Percentiles rank a stretch among this genome's conserved stretches.
phyloP scores from a whole-genome alignment of 1,140 invertebrate species.

The Bombus soroeensis region DNA sequence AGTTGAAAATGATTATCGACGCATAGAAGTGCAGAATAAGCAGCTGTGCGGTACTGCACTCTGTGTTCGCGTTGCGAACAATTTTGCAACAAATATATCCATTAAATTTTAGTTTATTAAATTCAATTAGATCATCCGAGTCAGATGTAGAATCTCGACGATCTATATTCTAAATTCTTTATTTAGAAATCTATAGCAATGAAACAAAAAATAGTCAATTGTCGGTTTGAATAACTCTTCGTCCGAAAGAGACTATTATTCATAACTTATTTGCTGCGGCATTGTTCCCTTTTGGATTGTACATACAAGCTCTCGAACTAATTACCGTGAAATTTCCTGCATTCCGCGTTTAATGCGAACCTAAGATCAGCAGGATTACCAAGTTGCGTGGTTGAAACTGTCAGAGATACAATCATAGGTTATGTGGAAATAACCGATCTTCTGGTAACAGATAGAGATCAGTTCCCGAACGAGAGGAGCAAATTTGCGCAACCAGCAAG shows the following conservation, averaged over 20 bases:
- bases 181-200: too few relatives aligned
- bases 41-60: constrained; percentile 6
- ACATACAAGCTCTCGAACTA: background rate
- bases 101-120: background rate
- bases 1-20: constrained; percentile 7
- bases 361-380: constrained; percentile 14
- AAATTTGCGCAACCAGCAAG: background rate
- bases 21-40: too few relatives aligned
- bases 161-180: too few relatives aligned
- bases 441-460: constrained; percentile 21
- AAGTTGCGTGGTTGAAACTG: constrained; percentile 13
- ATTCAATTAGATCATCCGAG: background rate
- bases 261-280: constrained; percentile 5
- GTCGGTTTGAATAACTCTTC: background rate
- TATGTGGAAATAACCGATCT: constrained; percentile 42
- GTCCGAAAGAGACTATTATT: background rate
- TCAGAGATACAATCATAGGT: constrained; percentile 48
- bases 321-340: constrained; percentile 46
- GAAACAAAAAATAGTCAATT: too few relatives aligned
- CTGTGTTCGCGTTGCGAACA: background rate
- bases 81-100: background rate
- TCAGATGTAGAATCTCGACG: too few relatives aligned
- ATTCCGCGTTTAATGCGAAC: constrained; percentile 21
- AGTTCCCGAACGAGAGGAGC: background rate
- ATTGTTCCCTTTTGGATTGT: background rate